These are phyloP conservation scores for Hipposideros armiger DNA, from an alignment of 2,113 vertebrate species.

Conservation along the genomic window DNA sequence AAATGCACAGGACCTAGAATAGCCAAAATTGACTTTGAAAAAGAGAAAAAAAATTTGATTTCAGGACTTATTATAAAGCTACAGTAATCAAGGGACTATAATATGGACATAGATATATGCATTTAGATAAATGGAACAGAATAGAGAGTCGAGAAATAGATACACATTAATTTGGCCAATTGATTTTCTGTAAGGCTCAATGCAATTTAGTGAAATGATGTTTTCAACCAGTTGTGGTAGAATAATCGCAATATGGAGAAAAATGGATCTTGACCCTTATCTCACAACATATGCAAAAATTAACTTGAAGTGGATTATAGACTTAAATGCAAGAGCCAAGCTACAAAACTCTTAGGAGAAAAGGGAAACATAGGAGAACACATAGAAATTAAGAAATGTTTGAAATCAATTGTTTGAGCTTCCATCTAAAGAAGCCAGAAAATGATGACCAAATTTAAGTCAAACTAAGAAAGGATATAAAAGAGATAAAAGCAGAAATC, in stretches of 20 bases:
- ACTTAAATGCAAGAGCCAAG: constrained; percentile 13
- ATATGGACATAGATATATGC: neutral
- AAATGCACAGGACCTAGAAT: neutral
- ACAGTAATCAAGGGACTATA: neutral
- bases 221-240: neutral
- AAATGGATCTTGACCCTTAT: neutral
- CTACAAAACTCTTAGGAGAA: neutral
- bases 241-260: neutral
- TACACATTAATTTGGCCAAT: neutral
- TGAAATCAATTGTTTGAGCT: constrained; percentile 46
- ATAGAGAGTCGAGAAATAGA: neutral
- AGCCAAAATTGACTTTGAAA: neutral
- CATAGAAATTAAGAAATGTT: constrained; percentile 30
- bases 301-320: neutral
- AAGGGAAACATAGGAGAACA: neutral
- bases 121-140: neutral
- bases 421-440: neutral
- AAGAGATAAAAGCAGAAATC: neutral
- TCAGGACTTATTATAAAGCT: neutral
- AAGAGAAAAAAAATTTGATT: neutral
- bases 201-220: neutral
- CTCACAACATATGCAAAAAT: neutral
- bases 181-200: constrained; percentile 3
- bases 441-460: constrained; percentile 26
- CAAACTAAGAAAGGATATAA: constrained; percentile 1